Base-by-base conservation (phyloP, 2,888 invertebrate species). In the Eupithecia centaureata region DNA sequence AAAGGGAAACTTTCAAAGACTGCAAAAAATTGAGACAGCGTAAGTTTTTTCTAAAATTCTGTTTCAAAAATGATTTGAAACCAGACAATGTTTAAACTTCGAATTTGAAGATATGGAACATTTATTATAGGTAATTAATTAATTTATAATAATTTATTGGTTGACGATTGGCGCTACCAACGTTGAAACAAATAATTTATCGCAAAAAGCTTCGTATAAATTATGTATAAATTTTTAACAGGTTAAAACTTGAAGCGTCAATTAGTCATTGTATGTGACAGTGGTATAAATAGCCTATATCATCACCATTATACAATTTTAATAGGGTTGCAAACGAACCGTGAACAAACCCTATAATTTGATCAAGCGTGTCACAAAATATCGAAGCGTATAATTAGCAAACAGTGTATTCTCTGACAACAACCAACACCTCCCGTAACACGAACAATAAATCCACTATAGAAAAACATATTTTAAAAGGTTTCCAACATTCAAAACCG, bases 391-490 rank as follows among this genome's bases (percentile, higher is more conserved):
- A 83, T 91, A 92, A 92, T 92, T 90, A 90, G 87, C 82, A 84
- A 88, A 88, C 83, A 86, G 84, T 80, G 76, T 79, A 79, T 75
- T 76, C 78, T 82, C 83, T 85, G 79, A 82, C 75, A 67, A 65
- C 65, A 80, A 80, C 83, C 80, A 83, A 86, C 85, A 81, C 86
- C 86, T 86, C 83, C 79, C 80, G 73, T 79, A 83, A 87, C 86
- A 84, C 86, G 78, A 80, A 86, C 86, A 88, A 90, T 89, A 89
- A 88, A 87, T 86, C 80, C 82, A 82, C 74, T 80, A 80, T 83
- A 81, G 77, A 79, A 85, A 85, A 83, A 81, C 81, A 85, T 85
- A 91, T 88, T 90, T 90, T 85, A 86, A 91, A 91, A 91, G 86
- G 87, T 89, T 88, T 86, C 84, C 73, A 89, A 87, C 86, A 84